phyloP scores from a whole-genome alignment of 2,888 invertebrate species.

The Lysandra coridon region DNA sequence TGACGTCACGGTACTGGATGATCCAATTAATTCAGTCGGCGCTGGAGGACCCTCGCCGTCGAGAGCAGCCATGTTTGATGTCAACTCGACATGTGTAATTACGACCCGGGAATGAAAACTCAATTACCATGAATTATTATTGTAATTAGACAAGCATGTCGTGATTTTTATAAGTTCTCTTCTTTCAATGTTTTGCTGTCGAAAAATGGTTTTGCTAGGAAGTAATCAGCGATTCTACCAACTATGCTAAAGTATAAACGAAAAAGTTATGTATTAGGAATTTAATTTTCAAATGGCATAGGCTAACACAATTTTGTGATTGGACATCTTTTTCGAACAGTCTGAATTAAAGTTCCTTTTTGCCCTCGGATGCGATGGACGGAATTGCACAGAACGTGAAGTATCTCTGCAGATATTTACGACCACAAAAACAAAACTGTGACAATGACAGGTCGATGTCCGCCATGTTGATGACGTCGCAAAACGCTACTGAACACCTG shows the following conservation, averaged over 20 bases:
- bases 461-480: constrained; percentile 14
- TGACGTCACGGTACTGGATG: constrained; percentile 1
- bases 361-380: neutral
- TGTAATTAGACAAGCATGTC: neutral
- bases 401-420: neutral
- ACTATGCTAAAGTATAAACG: too few species aligned
- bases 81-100: constrained; percentile 10
- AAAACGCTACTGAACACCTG: neutral
- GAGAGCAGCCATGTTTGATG: constrained; percentile 22
- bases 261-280: too few species aligned
- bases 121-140: constrained; percentile 5
- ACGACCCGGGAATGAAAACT: constrained; percentile 11
- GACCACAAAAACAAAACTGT: constrained; percentile 4
- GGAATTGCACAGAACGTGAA: neutral
- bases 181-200: neutral
- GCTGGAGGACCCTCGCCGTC: constrained; percentile 12
- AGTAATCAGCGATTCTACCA: too few species aligned
- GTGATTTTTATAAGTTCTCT: neutral
- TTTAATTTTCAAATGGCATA: too few species aligned
- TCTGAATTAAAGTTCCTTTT: too few species aligned
- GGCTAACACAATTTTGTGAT: too few species aligned
- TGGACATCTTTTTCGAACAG: too few species aligned
- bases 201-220: too few species aligned
- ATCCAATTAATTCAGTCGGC: constrained; percentile 10
- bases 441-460: neutral